Conservation (phyloP, 2,888 invertebrate species). For the Hecatera dysodea region DNA sequence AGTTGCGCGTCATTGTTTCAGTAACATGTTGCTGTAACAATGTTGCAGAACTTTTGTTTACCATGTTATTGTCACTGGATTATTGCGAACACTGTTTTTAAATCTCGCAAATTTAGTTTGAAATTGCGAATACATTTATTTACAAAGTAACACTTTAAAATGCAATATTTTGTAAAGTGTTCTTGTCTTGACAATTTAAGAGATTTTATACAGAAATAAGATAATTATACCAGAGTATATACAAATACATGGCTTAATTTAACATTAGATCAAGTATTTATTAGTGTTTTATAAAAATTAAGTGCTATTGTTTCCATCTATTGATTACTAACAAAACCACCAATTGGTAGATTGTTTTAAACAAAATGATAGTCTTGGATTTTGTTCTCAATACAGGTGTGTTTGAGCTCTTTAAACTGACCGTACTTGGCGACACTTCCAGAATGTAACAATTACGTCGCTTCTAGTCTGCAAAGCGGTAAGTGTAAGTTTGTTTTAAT, state of each 20-base stretch:
- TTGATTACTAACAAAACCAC: background rate
- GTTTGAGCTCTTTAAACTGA: slow-evolving; percentile 75
- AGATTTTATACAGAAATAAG: no score
- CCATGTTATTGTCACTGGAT: background rate
- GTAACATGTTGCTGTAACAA: background rate
- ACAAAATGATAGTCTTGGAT: slow-evolving; percentile 78
- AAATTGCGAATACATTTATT: background rate
- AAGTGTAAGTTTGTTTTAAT: slow-evolving; percentile 59
- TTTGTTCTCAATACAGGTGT: slow-evolving; percentile 83
- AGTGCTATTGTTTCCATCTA: background rate
- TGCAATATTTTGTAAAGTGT: no score
- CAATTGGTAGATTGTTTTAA: slow-evolving; percentile 8
- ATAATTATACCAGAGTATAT: no score
- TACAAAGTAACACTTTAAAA: background rate
- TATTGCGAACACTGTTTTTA: background rate
- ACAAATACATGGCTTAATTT: no score
- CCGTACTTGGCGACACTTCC: slow-evolving; percentile 80
- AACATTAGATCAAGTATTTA: no score
- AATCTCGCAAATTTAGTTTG: background rate
- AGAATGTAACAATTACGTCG: slow-evolving; percentile 60
- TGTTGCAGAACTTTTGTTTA: background rate
- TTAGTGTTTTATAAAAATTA: background rate
- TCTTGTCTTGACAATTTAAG: no score
- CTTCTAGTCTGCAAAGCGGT: slow-evolving; percentile 56
- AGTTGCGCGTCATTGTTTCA: background rate